Conservation (phyloP, 2,797 vertebrate species). For the Melanotaenia nigrans region DNA sequence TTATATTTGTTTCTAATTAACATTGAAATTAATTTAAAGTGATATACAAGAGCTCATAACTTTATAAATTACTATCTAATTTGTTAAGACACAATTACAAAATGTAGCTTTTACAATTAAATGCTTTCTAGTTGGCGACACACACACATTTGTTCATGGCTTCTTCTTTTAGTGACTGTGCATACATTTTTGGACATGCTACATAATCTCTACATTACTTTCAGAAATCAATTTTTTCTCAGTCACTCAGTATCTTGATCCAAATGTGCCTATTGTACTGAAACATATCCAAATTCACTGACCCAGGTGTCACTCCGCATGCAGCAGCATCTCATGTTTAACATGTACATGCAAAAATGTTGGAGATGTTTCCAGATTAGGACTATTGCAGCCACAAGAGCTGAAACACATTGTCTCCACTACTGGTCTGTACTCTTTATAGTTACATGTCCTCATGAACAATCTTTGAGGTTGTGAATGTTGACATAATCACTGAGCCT, state of each 20-base stretch:
- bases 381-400: conserved; percentile 38
- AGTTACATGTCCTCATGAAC: conserved; percentile 52
- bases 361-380: conserved; percentile 56
- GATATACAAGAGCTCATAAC: conserved; percentile 18
- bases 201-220: conserved; percentile 42
- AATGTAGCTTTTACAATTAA: conserved; percentile 15
- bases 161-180: conserved; percentile 20
- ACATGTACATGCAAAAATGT: conserved; percentile 45
- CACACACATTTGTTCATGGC: conserved; percentile 16
- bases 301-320: conserved; percentile 69
- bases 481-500: conserved; percentile 58
- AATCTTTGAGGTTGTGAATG: conserved; percentile 54
- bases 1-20: neutral
- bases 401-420: conserved; percentile 33
- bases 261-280: conserved; percentile 81
- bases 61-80: conserved; percentile 18
- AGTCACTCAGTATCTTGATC: conserved; percentile 70
- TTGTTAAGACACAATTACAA: conserved; percentile 17
- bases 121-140: conserved; percentile 11
- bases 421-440: conserved; percentile 66
- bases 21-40: conserved; percentile 14
- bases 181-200: conserved; percentile 20
- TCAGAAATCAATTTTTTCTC: conserved; percentile 32
- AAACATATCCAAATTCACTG: conserved; percentile 80
- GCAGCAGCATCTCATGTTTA: conserved; percentile 58